phyloP scores from a whole-genome alignment of 2,797 vertebrate genomes.

The Enteromius argenteus region DNA sequence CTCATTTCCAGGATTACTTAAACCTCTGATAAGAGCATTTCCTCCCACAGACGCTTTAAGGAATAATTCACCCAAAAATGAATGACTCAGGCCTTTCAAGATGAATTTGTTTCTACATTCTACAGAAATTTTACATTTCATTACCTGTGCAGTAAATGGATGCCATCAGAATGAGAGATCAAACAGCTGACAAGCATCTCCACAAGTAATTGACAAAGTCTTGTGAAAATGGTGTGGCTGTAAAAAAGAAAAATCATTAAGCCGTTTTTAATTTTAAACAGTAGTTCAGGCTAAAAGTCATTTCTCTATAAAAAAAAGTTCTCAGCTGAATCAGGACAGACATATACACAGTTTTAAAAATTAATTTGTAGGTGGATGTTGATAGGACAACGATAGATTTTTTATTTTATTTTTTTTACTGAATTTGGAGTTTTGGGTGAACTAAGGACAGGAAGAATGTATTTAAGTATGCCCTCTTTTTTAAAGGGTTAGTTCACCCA shows the following conservation, averaged over 20 bases:
- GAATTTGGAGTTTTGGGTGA: no score
- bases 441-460: no score
- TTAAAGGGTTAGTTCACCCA: no score
- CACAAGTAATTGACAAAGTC: not conserved
- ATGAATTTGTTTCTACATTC: not conserved
- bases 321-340: not conserved
- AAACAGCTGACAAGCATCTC: not conserved
- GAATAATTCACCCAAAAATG: not conserved
- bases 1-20: slow-evolving; percentile 76
- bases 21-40: slow-evolving; percentile 71
- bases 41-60: slow-evolving; percentile 69
- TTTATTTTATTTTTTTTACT: no score
- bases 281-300: not conserved
- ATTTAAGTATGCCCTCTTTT: no score
- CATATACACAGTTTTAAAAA: no score
- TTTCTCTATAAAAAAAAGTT: not conserved
- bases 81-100: not conserved
- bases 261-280: not conserved
- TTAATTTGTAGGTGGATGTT: no score
- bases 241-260: not conserved
- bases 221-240: not conserved
- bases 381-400: not conserved
- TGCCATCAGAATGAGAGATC: not conserved
- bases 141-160: not conserved
- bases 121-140: not conserved